Percentiles rank a stretch among this genome's conserved stretches.
These are phyloP conservation scores for Drosophila pallidifrons DNA, from an alignment of 1,140 invertebrate species.

Conservation along the genomic window DNA sequence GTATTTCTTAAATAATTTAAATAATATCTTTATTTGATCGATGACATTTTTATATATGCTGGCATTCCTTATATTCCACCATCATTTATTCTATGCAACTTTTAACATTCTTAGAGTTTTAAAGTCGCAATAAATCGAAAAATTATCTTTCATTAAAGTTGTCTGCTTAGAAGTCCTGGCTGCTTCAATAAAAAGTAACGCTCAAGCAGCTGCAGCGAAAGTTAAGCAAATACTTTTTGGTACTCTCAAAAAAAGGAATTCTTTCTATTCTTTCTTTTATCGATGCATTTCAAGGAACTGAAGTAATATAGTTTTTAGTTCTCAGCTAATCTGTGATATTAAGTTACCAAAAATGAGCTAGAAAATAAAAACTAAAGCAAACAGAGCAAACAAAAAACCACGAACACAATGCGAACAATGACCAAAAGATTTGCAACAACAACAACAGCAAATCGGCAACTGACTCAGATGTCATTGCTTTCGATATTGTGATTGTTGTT, in stretches of 20 bases:
- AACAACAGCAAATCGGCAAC: constrained; percentile 1
- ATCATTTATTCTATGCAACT: no score
- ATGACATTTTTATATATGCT: no score
- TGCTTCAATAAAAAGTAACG: background rate
- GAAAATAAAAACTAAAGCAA: background rate
- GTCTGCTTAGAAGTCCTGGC: background rate
- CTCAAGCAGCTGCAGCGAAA: background rate
- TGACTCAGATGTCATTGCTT: constrained; percentile 9
- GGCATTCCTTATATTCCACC: no score
- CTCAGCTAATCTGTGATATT: background rate
- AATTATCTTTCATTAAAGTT: background rate
- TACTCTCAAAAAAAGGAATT: background rate
- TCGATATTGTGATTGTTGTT: constrained; percentile 27
- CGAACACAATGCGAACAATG: constrained; percentile 48
- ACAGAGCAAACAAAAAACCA: constrained; percentile 10
- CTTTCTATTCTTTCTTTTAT: background rate
- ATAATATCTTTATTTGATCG: no score
- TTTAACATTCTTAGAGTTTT: no score
- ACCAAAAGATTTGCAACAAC: constrained; percentile 46
- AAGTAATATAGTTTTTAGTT: background rate
- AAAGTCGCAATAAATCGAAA: no score
- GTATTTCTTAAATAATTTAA: no score
- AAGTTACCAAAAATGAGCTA: background rate
- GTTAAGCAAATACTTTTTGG: background rate
- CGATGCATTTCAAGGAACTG: background rate